A percentile compares a stretch with the other conserved stretches of the same genome.
These are phyloP conservation scores for Nasonia giraulti DNA, from an alignment of 1,140 invertebrate genomes.

Conservation along the genomic window DNA sequence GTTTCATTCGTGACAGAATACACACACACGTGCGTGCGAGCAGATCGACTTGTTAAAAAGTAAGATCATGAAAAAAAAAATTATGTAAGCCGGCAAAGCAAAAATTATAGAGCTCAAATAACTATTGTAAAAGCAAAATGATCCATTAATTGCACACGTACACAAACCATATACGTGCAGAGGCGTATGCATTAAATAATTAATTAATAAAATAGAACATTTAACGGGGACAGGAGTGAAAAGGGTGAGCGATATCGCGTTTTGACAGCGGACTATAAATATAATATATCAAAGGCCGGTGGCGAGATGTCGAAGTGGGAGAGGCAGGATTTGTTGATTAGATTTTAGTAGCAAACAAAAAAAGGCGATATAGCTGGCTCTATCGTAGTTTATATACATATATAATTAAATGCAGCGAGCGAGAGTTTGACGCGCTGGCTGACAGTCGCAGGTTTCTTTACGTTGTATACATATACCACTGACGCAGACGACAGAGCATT, in stretches of 20 bases:
- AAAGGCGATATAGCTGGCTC: slow-evolving; percentile 70
- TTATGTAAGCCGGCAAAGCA: background rate
- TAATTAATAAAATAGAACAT: slow-evolving; percentile 40
- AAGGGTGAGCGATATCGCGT: background rate
- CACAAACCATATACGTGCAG: slow-evolving; percentile 4
- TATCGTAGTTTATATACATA: slow-evolving; percentile 69
- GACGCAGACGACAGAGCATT: background rate
- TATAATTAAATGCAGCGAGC: slow-evolving; percentile 42
- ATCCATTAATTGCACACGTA: slow-evolving; percentile 18
- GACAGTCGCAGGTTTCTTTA: slow-evolving; percentile 39
- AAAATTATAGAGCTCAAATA: slow-evolving; percentile 39
- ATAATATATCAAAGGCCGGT: slow-evolving; percentile 17
- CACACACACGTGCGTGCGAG: background rate
- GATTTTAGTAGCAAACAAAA: slow-evolving; percentile 60
- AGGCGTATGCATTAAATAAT: slow-evolving; percentile 46
- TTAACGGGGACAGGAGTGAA: background rate
- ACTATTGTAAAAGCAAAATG: slow-evolving; percentile 28
- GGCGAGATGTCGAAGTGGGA: background rate
- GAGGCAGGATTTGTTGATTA: slow-evolving; percentile 65
- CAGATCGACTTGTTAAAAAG: slow-evolving; percentile 29
- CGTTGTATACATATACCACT: slow-evolving; percentile 12
- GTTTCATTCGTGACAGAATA: slow-evolving; percentile 40
- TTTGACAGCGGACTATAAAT: slow-evolving; percentile 1
- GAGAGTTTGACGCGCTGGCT: slow-evolving; percentile 62
- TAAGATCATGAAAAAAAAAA: background rate